Conservation (phyloP, 2,797 vertebrate genomes). For the Argya squamiceps region DNA sequence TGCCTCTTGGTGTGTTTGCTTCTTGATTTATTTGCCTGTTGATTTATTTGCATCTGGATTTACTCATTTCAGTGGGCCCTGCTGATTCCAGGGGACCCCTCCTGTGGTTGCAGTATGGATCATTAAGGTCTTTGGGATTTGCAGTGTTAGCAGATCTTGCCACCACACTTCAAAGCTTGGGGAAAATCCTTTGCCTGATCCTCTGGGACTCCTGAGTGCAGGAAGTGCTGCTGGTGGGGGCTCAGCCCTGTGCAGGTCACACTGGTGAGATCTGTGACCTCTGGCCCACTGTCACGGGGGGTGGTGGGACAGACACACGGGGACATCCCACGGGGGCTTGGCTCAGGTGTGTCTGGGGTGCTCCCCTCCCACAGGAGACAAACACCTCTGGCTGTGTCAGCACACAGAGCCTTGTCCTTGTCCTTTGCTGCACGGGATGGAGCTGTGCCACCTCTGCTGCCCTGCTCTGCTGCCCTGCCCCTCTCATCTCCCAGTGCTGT, state of each 20-base stretch:
- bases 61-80: neutral
- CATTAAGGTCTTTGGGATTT: neutral
- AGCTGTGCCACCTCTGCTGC: neutral
- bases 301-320: rapidly evolving
- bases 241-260: neutral
- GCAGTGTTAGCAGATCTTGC: neutral
- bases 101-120: neutral
- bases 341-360: neutral
- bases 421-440: rapidly evolving
- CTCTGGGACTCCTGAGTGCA: neutral
- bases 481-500: neutral
- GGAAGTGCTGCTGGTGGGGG: neutral
- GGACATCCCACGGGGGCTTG: neutral
- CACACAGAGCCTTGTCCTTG: neutral
- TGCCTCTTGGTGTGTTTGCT: neutral
- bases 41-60: neutral
- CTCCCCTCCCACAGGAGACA: neutral
- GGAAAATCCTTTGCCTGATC: rapidly evolving
- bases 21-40: neutral
- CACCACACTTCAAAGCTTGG: neutral
- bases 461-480: neutral
- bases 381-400: neutral
- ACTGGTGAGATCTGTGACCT: neutral
- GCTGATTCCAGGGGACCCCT: neutral
- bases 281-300: rapidly evolving